phyloP scores from a whole-genome alignment of 2,113 vertebrate genomes.

The Rutilus rutilus region DNA sequence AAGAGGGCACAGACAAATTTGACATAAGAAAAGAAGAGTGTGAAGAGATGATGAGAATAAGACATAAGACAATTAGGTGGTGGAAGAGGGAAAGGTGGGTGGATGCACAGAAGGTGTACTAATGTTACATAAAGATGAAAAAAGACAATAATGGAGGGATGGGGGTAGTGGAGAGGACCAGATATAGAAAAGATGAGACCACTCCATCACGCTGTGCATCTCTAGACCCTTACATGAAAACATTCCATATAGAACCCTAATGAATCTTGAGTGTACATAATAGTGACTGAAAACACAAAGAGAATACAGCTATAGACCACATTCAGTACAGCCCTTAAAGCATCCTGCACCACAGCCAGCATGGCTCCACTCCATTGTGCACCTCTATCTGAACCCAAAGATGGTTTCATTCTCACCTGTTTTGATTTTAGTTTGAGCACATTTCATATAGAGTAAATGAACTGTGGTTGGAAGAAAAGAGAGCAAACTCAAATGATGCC shows the following conservation, averaged over 20 bases:
- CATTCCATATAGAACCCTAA: neutral
- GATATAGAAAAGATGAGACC: neutral
- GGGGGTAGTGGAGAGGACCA: conserved; percentile 2
- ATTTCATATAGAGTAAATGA: conserved; percentile 19
- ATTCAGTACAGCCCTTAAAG: conserved; percentile 4
- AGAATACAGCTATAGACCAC: neutral
- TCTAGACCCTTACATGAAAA: neutral
- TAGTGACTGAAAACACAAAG: neutral
- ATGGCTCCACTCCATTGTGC: neutral
- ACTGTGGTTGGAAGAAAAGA: conserved; percentile 24
- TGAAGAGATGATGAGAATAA: conserved; percentile 20
- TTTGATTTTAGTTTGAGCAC: conserved; percentile 31
- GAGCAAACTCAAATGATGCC: conserved; percentile 27
- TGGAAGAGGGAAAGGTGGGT: neutral
- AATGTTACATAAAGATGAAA: conserved; percentile 17
- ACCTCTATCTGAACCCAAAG: neutral
- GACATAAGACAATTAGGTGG: conserved; percentile 29
- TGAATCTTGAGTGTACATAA: neutral
- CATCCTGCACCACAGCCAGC: neutral
- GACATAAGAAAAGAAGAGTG: conserved; percentile 29
- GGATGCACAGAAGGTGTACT: neutral
- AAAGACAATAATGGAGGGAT: neutral
- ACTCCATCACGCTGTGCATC: neutral
- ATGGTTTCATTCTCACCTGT: conserved; percentile 3
- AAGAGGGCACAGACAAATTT: conserved; percentile 37